Conservation (phyloP, 2,797 vertebrate genomes). For the Streptopelia turtur region DNA sequence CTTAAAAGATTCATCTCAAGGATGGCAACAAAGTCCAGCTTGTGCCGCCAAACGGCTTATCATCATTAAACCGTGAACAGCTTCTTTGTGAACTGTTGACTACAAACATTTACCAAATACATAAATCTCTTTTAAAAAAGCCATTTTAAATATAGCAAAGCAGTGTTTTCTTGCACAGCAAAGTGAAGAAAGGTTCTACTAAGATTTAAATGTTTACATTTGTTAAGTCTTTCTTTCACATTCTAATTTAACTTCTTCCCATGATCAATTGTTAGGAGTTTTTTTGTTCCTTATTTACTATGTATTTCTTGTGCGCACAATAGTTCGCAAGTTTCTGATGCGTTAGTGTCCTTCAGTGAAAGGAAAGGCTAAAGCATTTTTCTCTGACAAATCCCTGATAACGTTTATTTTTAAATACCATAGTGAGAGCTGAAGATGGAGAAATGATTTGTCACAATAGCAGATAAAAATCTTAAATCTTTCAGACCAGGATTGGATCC, state of each 20-base stretch:
- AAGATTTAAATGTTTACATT: constrained; percentile 84
- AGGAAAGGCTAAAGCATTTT: constrained; percentile 73
- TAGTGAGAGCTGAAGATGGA: constrained; percentile 70
- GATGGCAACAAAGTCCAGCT: constrained; percentile 99
- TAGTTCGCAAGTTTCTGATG: constrained; percentile 69
- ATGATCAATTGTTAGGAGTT: constrained; percentile 82
- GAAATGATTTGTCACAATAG: constrained; percentile 53
- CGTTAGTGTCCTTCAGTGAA: constrained; percentile 70
- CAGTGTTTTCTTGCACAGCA: constrained; percentile 96
- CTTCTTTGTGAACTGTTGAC: constrained; percentile 94
- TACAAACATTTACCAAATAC: constrained; percentile 99
- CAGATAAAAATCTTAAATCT: constrained; percentile 25
- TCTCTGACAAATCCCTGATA: constrained; percentile 77
- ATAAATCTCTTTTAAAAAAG: constrained; percentile 96
- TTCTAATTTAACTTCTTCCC: constrained; percentile 87
- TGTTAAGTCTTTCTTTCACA: constrained; percentile 90
- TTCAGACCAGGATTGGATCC: constrained; percentile 1
- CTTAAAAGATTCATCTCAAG: constrained; percentile 93
- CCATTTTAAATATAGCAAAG: constrained; percentile 95
- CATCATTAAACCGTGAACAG: constrained; percentile 92
- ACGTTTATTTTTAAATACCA: constrained; percentile 29
- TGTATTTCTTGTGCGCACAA: constrained; percentile 86
- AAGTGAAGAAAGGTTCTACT: constrained; percentile 93
- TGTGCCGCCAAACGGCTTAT: constrained; percentile 97
- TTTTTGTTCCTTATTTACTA: constrained; percentile 86